Evolutionary conservation across 2,888 invertebrate genomes (phyloP), one percentile per base, ranked within the genome.

Genomic region (Seira ritae): DNA sequence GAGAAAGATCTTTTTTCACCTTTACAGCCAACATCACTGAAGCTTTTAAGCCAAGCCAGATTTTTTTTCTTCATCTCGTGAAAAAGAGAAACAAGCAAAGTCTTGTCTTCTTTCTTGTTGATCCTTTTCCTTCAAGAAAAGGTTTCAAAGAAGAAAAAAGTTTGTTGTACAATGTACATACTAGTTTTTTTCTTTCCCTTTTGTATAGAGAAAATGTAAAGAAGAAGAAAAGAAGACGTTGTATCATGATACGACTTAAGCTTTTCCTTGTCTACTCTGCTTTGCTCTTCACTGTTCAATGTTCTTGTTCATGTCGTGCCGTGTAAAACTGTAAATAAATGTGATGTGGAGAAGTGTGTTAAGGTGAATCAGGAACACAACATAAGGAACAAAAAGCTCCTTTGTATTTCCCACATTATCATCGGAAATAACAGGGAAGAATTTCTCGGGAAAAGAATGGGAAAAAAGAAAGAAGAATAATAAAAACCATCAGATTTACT

Each of bases 1-100:
- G 74, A 80, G n/a, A 31, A 80, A 81, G 71, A 76, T 42, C 70
- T 75, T 81, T 31, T 81, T 76, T 81, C 81, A 81, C 81, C 81
- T 81, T 81, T 80, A 50, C 66, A 81, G 71, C 71, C 81, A 81
- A 65, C 76, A 81, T 70, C 70, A 81, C 60, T 72, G 76, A 81
- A 81, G 81, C 81, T 81, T 72, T 81, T 81, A 81, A 81, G 81
- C 76, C 76, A 72, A 76, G 81, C 76, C 81, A 81, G 81, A 81
- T 84, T 31, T 84, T 79, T 79, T 84, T 31, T 84, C 74, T 79
- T 79, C 75, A 74, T 75, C 79, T 78, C 22, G 66, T 15, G 72
- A 74, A 68, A 67, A 60, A 20, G 46, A 81, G 72, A 81, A 74
- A 75, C 70, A 60, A 75, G 66, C 66, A 66, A 81, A 81, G 80